phyloP scores from a whole-genome alignment of 1,140 invertebrate genomes.

The Eulimnadia texana region DNA sequence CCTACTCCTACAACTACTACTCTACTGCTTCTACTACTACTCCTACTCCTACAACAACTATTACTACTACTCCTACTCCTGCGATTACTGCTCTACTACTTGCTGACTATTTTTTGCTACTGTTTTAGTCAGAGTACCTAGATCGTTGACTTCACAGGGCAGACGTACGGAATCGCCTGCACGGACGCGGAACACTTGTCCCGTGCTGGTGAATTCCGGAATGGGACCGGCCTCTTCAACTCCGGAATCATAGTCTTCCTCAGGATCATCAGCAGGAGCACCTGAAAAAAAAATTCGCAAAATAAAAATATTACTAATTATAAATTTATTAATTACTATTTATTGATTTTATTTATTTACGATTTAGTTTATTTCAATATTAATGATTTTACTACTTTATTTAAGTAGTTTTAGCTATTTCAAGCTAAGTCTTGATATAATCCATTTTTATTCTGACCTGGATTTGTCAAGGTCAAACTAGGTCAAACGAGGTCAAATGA shows the following conservation, averaged over 20 bases:
- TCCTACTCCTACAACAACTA: too few species aligned
- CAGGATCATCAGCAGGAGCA: background rate
- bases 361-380: too few species aligned
- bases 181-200: constrained; percentile 4
- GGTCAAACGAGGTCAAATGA: background rate
- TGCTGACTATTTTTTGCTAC: too few species aligned
- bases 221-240: constrained; percentile 3
- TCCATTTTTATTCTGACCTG: background rate
- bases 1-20: too few species aligned
- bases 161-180: constrained; percentile 7
- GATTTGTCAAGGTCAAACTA: background rate
- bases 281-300: background rate
- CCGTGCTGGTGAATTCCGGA: constrained; percentile 4
- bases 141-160: constrained; percentile 15
- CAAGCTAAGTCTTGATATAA: background rate
- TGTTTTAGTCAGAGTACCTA: background rate
- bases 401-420: background rate
- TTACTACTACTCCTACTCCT: too few species aligned
- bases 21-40: too few species aligned
- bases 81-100: too few species aligned
- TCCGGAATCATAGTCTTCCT: constrained; percentile 5
- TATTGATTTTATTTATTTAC: too few species aligned
- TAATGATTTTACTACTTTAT: background rate
- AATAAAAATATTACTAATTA: too few species aligned
- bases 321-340: too few species aligned